These are phyloP conservation scores for Sphenopsis melanotis DNA, from an alignment of 2,797 vertebrate species.

Conservation along the genomic window DNA sequence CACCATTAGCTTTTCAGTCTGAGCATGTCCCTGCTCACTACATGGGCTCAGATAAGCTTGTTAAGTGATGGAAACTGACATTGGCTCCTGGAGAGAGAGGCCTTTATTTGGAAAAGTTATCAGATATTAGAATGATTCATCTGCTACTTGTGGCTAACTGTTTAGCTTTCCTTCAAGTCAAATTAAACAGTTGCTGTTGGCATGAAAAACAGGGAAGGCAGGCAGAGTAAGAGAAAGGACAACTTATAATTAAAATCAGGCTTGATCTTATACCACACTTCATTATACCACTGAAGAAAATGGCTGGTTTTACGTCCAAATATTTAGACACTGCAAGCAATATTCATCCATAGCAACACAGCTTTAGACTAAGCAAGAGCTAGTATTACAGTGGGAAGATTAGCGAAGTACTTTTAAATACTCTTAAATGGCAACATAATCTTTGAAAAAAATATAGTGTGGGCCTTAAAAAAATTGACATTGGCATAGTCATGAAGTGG, in stretches of 20 bases:
- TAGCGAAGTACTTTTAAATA: slow-evolving; percentile 4
- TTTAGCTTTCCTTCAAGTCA: slow-evolving; percentile 41
- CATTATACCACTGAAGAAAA: slow-evolving; percentile 22
- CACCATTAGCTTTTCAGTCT: background rate
- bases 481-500: background rate
- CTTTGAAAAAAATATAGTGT: background rate
- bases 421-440: background rate
- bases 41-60: slow-evolving; percentile 1
- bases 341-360: background rate
- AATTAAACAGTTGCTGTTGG: slow-evolving; percentile 32
- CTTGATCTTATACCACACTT: background rate
- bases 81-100: background rate
- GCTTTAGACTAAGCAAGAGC: background rate
- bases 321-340: slow-evolving; percentile 17
- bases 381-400: background rate
- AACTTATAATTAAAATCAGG: slow-evolving; percentile 38
- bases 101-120: slow-evolving; percentile 39
- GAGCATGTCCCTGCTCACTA: background rate
- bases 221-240: slow-evolving; percentile 8
- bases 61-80: slow-evolving; percentile 35
- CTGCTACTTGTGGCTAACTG: slow-evolving; percentile 12
- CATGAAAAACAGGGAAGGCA: slow-evolving; percentile 35
- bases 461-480: background rate
- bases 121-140: slow-evolving; percentile 48
- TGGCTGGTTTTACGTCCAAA: slow-evolving; percentile 24